Percentiles rank a stretch among this genome's conserved stretches.
These are phyloP conservation scores for Hermaeophaga mercurialis DNA, from an alignment of 2,888 invertebrate genomes.

Conservation along the genomic window DNA sequence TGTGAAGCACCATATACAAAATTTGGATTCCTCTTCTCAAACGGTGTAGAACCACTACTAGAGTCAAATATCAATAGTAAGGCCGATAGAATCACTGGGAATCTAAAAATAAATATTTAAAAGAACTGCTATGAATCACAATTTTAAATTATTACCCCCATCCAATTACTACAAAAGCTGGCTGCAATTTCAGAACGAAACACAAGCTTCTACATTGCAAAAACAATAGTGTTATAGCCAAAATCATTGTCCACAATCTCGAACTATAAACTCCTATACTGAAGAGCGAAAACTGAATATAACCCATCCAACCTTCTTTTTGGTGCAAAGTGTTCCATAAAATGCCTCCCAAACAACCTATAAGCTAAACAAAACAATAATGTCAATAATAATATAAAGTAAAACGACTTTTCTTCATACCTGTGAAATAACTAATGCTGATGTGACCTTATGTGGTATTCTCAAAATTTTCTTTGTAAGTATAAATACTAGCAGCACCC, in stretches of 20 bases:
- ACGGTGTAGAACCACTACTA: conserved; percentile 56
- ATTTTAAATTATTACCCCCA: conserved; percentile 63
- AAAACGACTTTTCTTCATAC: conserved; percentile 60
- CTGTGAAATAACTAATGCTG: conserved; percentile 80
- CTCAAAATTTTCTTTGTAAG: conserved; percentile 76
- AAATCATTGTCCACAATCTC: conserved; percentile 82
- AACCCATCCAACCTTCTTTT: conserved; percentile 66
- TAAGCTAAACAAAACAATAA: conserved; percentile 57
- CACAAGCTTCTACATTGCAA: conserved; percentile 83
- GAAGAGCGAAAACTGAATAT: conserved; percentile 77
- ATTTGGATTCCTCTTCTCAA: conserved; percentile 71
- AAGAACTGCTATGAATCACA: no score
- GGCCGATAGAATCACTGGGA: conserved; percentile 70
- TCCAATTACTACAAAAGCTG: conserved; percentile 65
- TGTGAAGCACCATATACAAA: conserved; percentile 79
- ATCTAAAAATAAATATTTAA: conserved; percentile 57
- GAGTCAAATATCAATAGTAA: conserved; percentile 65
- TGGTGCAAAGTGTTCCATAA: conserved; percentile 69
- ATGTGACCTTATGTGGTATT: conserved; percentile 82
- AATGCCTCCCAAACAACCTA: conserved; percentile 75
- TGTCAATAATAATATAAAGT: conserved; percentile 3
- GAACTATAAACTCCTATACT: conserved; percentile 81
- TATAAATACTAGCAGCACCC: conserved; percentile 76
- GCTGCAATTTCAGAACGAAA: conserved; percentile 78
- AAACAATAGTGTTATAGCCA: conserved; percentile 81